Percentiles rank a stretch among this genome's conserved stretches.
Evolutionary conservation across 2,888 invertebrate genomes (phyloP).

Genomic region (Andrena trimmerana): DNA sequence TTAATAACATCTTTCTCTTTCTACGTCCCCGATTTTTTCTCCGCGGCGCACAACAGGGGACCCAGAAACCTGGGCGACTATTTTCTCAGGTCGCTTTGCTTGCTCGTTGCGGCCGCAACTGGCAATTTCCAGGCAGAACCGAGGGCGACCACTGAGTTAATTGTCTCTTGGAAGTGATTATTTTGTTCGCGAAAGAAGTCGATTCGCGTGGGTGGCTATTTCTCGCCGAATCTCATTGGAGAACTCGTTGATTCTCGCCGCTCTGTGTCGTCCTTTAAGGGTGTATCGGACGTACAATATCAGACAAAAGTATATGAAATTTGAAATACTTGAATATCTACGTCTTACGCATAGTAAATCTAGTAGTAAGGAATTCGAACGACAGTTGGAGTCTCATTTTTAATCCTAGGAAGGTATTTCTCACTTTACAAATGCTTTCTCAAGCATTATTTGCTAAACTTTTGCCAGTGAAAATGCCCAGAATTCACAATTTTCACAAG

Average conservation of each 20-base stretch:
- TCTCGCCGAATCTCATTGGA: not conserved
- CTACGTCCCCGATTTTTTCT: conserved; percentile 36
- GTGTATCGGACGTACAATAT: too few relatives aligned
- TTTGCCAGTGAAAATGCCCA: too few relatives aligned
- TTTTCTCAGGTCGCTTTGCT: conserved; percentile 43
- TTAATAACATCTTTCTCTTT: conserved; percentile 51
- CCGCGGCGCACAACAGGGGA: conserved; percentile 48
- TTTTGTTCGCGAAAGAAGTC: conserved; percentile 7
- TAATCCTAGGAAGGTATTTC: too few relatives aligned
- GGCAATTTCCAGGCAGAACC: conserved; percentile 69
- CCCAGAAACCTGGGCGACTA: conserved; percentile 74
- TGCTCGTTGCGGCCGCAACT: conserved; percentile 74
- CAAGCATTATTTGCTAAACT: too few relatives aligned
- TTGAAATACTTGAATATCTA: too few relatives aligned
- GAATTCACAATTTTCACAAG: too few relatives aligned
- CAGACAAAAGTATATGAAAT: too few relatives aligned
- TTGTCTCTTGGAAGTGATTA: conserved; percentile 48
- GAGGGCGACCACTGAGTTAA: conserved; percentile 42
- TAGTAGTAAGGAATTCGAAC: too few relatives aligned
- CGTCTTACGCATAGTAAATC: too few relatives aligned
- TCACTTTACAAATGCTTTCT: too few relatives aligned
- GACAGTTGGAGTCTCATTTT: too few relatives aligned
- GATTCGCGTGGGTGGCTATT: not conserved
- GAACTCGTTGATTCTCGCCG: not conserved
- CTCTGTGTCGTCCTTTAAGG: not conserved